These are phyloP conservation scores for Rafetus swinhoei DNA, from an alignment of 2,113 vertebrate species.

Conservation along the genomic window DNA sequence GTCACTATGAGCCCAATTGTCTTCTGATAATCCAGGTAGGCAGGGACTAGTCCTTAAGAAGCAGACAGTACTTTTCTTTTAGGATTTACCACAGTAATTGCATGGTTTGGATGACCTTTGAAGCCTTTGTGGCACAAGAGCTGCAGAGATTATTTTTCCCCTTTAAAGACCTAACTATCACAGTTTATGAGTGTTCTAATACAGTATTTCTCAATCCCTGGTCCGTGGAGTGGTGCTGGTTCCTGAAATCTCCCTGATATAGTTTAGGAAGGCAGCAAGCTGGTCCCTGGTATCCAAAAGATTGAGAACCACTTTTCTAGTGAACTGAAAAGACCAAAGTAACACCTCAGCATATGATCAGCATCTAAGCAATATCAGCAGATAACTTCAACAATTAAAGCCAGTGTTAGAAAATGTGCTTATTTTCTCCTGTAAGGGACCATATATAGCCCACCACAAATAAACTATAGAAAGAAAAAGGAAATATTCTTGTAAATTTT, in stretches of 20 bases:
- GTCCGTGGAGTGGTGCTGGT: too few species aligned
- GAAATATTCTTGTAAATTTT: conserved; percentile 22
- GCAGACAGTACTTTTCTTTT: not conserved
- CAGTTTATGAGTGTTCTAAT: too few species aligned
- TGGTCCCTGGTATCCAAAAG: too few species aligned
- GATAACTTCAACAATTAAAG: conserved; percentile 41
- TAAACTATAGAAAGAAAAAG: conserved; percentile 38
- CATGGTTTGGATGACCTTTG: not conserved
- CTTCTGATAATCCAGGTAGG: not conserved
- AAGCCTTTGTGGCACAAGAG: not conserved
- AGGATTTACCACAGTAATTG: not conserved
- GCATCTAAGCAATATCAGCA: conserved; percentile 22
- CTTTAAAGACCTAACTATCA: not conserved
- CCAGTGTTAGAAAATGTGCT: not conserved
- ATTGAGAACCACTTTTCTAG: not conserved
- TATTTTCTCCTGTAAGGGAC: conserved; percentile 10
- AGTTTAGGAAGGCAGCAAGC: too few species aligned
- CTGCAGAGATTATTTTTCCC: conserved; percentile 1
- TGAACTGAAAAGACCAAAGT: conserved; percentile 24
- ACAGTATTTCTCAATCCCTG: too few species aligned
- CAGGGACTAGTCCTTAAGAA: not conserved
- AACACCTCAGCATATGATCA: not conserved
- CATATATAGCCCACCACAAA: conserved; percentile 37
- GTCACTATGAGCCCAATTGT: not conserved
- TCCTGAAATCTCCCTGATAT: too few species aligned